These are phyloP conservation scores for Endotricha flammealis DNA, from an alignment of 2,888 invertebrate species.

Conservation along the genomic window DNA sequence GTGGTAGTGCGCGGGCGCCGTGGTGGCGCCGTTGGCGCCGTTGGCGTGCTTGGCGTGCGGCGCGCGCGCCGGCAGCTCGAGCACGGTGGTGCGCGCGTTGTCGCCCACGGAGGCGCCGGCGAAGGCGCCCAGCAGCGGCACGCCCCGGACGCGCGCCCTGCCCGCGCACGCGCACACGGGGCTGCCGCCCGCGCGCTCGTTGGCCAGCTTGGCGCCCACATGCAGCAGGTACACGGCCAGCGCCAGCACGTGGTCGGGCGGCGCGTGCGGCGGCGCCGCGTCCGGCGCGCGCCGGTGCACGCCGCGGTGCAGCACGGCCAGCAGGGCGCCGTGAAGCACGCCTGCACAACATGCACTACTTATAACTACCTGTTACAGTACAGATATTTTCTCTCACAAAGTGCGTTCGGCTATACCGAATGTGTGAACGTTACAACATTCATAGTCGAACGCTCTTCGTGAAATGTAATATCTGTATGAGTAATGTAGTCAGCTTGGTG, in stretches of 20 bases:
- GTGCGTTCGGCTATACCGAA: too few species aligned
- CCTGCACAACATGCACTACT: conserved; percentile 32
- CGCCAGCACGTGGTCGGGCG: conserved; percentile 91
- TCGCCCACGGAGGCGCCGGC: conserved; percentile 85
- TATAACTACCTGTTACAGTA: too few species aligned
- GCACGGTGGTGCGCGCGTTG: conserved; percentile 85
- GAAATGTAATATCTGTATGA: too few species aligned
- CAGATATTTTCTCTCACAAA: too few species aligned
- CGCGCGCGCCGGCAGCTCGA: conserved; percentile 67
- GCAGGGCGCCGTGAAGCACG: conserved; percentile 78
- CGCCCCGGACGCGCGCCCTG: conserved; percentile 32
- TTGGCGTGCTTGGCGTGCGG: conserved; percentile 14
- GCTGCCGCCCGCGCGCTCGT: conserved; percentile 32
- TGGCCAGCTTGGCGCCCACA: conserved; percentile 82
- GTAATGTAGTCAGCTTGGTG: too few species aligned
- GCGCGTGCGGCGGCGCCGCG: conserved; percentile 81
- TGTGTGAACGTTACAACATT: too few species aligned
- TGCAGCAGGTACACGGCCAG: conserved; percentile 91
- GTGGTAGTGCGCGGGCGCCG: conserved; percentile 40
- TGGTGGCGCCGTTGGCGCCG: conserved; percentile 19
- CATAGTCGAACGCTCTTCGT: too few species aligned
- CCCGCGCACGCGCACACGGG: conserved; percentile 21
- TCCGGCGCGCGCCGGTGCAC: conserved; percentile 81
- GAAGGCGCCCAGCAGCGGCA: conserved; percentile 80
- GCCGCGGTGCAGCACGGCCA: conserved; percentile 91